Base-by-base conservation (phyloP, 2,797 vertebrate genomes). In the Artibeus lituratus region DNA sequence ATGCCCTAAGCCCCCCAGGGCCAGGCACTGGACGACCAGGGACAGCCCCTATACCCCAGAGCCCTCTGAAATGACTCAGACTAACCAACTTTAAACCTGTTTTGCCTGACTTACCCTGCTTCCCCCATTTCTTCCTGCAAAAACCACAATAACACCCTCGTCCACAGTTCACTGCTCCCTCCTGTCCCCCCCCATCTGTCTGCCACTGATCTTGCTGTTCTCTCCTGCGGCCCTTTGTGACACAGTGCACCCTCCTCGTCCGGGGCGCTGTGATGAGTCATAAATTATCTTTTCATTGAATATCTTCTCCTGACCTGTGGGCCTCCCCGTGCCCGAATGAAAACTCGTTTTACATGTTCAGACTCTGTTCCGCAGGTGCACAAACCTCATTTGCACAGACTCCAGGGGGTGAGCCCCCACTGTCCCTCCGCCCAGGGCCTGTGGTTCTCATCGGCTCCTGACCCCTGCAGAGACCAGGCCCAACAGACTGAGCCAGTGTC, bases 331-430 rank as follows among this genome's bases (percentile, higher is more conserved):
- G 7, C 37, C 49, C 6, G 49, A 70, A 55, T 26, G 77, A 69
- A 90, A 70, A 19, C 53, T 70, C 55, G 44, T 26, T 26, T 37
- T 29, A 6, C 10, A 9, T 32, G 10, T 24, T 90, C n/a, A 69
- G n/a, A 80, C 0, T 3, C 39, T 42, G 2, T 26, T 26, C 87
- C 26, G 19, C 37, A 12, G 24, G 76, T 49, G 19, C 62, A 44
- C 6, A 65, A 0, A 55, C 62, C 22, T 76, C 70, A 29, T 80
- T 62, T 2, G 62, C 35, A 29, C 74, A 2, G 5, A 42, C 5
- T 11, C 9, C 14, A 32, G 0, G 0, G 3, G 19, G 32, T 24
- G 47, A 35, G 74, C 32, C 32, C 29, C 44, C 4, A 5, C 0
- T 15, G 4, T 47, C 26, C 72, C 42, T 26, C 5, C 0, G 14